Percentiles rank a stretch among this genome's conserved stretches.
Conservation (phyloP, 2,113 vertebrate species). For the Atrichornis clamosus region DNA sequence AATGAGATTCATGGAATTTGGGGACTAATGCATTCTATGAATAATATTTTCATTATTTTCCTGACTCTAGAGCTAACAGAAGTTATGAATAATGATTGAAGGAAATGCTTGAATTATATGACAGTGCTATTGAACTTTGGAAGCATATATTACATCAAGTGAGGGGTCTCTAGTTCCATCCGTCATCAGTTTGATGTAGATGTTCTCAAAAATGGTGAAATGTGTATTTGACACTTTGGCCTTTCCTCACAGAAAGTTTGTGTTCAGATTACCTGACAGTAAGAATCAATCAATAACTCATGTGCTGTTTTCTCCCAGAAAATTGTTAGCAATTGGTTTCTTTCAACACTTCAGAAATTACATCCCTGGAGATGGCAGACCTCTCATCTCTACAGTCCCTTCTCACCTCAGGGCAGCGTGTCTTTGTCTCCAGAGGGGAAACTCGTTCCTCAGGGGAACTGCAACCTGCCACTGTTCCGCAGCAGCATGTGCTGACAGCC, state of each 20-base stretch:
- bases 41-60: slow-evolving; percentile 61
- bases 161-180: background rate
- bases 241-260: slow-evolving; percentile 21
- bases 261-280: slow-evolving; percentile 11
- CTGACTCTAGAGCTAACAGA: background rate
- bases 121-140: background rate
- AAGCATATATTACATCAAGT: background rate
- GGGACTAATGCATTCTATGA: slow-evolving; percentile 40
- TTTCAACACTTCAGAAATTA: background rate
- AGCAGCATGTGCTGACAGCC: background rate
- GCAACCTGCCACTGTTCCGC: background rate
- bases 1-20: slow-evolving; percentile 53
- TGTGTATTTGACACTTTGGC: slow-evolving; percentile 4
- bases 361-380: background rate
- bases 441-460: background rate
- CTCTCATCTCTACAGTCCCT: background rate
- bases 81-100: slow-evolving; percentile 48
- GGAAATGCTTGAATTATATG: slow-evolving; percentile 20
- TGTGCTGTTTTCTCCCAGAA: slow-evolving; percentile 4
- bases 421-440: background rate
- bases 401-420: background rate
- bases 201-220: background rate
- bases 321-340: slow-evolving; percentile 17
- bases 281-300: slow-evolving; percentile 9
- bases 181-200: background rate